phyloP scores from a whole-genome alignment of 2,797 vertebrate genomes.

The Bryconaethiops microstoma region DNA sequence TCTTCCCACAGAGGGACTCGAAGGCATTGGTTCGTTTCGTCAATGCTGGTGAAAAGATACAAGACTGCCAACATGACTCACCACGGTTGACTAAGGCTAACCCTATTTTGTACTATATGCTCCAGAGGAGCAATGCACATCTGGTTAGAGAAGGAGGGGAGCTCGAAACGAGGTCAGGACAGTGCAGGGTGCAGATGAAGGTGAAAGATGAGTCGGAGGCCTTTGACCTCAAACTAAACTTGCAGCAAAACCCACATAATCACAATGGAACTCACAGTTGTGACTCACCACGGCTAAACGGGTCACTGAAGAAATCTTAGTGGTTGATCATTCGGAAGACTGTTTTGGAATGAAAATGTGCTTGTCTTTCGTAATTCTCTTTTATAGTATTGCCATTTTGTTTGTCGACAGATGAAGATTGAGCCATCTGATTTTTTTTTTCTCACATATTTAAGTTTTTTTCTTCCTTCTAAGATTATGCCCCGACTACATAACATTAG shows the following conservation, averaged over 20 bases:
- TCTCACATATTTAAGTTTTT: background rate
- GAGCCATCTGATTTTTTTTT: background rate
- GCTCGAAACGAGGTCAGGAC: conserved; percentile 47
- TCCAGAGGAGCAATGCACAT: conserved; percentile 92
- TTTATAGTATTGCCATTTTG: conserved; percentile 35
- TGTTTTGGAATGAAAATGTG: conserved; percentile 41
- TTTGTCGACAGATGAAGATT: conserved; percentile 34
- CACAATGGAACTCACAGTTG: conserved; percentile 50
- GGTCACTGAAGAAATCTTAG: conserved; percentile 56
- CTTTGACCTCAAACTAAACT: conserved; percentile 81
- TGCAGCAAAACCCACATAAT: conserved; percentile 48
- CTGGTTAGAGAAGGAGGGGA: conserved; percentile 76
- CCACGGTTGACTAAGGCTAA: conserved; percentile 95
- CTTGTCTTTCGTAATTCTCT: conserved; percentile 34
- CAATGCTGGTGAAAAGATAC: conserved; percentile 82
- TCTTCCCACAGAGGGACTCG: conserved; percentile 75
- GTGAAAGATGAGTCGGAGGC: conserved; percentile 90
- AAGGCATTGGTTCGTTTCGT: conserved; percentile 86
- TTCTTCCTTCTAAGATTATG: conserved; percentile 1
- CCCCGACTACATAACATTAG: background rate
- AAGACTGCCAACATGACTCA: conserved; percentile 87
- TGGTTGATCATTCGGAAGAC: conserved; percentile 44
- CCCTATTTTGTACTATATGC: conserved; percentile 98
- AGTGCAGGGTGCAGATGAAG: conserved; percentile 71
- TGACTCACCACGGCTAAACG: conserved; percentile 53